These are phyloP conservation scores for Apogon talboti DNA, from an alignment of 2,797 vertebrate species.

Conservation along the genomic window DNA sequence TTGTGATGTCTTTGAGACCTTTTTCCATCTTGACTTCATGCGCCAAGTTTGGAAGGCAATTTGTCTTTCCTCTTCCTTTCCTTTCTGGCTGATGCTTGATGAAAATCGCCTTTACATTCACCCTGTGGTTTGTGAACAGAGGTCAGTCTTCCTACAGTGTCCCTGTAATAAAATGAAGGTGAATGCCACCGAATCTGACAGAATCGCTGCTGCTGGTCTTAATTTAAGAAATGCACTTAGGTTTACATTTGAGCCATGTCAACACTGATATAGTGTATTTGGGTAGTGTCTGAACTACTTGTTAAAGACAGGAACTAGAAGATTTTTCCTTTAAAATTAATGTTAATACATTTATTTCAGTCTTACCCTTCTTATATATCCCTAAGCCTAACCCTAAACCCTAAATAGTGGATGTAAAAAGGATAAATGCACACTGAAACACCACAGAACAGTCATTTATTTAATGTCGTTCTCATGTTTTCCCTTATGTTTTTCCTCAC, in stretches of 20 bases:
- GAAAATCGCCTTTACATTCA: slow-evolving; percentile 22
- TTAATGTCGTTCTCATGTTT: not conserved
- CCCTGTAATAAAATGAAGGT: slow-evolving; percentile 12
- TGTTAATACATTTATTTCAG: too few species aligned
- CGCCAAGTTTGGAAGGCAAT: not conserved
- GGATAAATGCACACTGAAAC: not conserved
- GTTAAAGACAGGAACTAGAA: too few species aligned
- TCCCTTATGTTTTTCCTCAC: not conserved
- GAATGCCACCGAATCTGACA: slow-evolving; percentile 4
- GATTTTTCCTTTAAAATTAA: too few species aligned
- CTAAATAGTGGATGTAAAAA: too few species aligned
- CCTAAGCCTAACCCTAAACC: too few species aligned
- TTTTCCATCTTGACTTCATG: slow-evolving; percentile 12
- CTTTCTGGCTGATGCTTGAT: slow-evolving; percentile 2
- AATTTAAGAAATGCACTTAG: slow-evolving; percentile 7
- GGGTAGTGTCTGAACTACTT: too few species aligned
- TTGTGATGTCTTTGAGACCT: slow-evolving; percentile 23
- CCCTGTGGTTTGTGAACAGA: slow-evolving; percentile 34
- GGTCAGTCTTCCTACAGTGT: slow-evolving; percentile 16
- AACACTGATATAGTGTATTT: too few species aligned
- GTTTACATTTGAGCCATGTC: too few species aligned
- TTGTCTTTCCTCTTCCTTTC: slow-evolving; percentile 9
- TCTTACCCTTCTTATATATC: too few species aligned
- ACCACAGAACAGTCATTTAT: slow-evolving; percentile 2
- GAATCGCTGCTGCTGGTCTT: not conserved